These are phyloP conservation scores for Thumatha senex DNA, from an alignment of 2,888 invertebrate genomes.

Conservation along the genomic window DNA sequence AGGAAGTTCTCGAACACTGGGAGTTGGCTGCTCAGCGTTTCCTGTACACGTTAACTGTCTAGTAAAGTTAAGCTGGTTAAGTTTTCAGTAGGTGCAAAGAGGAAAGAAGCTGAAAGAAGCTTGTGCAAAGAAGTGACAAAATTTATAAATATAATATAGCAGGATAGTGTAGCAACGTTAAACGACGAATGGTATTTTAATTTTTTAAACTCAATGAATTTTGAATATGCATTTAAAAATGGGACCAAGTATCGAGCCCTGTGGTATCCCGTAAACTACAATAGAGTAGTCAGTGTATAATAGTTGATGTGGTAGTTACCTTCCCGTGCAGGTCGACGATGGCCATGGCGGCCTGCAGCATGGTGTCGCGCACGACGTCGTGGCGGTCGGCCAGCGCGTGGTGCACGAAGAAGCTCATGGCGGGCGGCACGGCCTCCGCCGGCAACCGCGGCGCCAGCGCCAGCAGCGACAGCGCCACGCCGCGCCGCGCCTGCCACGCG, in stretches of 20 bases:
- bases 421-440: slow-evolving; percentile 86
- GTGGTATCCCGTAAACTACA: neutral
- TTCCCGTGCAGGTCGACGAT: slow-evolving; percentile 97
- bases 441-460: slow-evolving; percentile 90
- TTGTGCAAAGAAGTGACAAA: too few species aligned
- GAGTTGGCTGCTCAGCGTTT: slow-evolving; percentile 88
- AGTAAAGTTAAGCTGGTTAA: neutral
- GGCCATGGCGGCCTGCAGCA: slow-evolving; percentile 96
- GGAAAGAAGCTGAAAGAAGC: too few species aligned
- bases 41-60: slow-evolving; percentile 50
- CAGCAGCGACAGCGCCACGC: slow-evolving; percentile 92
- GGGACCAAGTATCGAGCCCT: too few species aligned
- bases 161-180: too few species aligned
- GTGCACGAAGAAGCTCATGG: slow-evolving; percentile 93
- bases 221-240: too few species aligned
- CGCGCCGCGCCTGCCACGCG: slow-evolving; percentile 95
- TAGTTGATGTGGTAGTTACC: slow-evolving; percentile 59
- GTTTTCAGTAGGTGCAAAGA: too few species aligned
- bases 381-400: slow-evolving; percentile 94
- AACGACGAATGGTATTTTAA: too few species aligned
- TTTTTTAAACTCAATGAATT: too few species aligned
- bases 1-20: slow-evolving; percentile 97
- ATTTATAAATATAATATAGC: too few species aligned
- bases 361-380: slow-evolving; percentile 91
- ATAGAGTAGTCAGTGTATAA: neutral